These are phyloP conservation scores for Rhinopithecus roxellana DNA, from an alignment of 2,113 vertebrate genomes.

Conservation along the genomic window DNA sequence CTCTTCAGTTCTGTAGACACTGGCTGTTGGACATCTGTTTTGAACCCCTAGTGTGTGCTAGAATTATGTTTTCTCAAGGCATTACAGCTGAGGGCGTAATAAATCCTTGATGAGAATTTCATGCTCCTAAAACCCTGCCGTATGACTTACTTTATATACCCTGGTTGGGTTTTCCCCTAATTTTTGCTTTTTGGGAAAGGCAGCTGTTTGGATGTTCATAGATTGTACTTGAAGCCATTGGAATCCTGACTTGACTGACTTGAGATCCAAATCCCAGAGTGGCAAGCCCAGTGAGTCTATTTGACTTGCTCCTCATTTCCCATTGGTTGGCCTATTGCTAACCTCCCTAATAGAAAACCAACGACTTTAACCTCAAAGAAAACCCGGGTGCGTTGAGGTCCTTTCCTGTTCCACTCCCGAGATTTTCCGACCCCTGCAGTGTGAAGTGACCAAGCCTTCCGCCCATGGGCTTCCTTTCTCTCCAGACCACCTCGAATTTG, in stretches of 20 bases:
- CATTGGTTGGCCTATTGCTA: neutral
- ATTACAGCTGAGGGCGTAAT: slow-evolving; percentile 69
- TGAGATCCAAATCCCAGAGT: neutral
- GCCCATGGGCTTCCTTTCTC: neutral
- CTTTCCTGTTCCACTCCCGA: neutral
- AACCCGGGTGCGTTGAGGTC: neutral
- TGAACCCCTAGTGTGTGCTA: slow-evolving; percentile 27
- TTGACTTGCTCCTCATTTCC: neutral
- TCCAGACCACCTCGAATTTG: neutral
- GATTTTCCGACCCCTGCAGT: neutral
- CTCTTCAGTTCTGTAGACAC: neutral
- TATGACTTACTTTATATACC: slow-evolving; percentile 60
- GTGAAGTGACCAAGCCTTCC: neutral
- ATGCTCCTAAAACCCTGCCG: slow-evolving; percentile 44
- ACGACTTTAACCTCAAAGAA: neutral
- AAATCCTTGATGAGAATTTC: slow-evolving; percentile 73
- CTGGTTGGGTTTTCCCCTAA: slow-evolving; percentile 60
- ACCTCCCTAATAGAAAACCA: neutral
- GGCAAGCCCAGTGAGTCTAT: neutral
- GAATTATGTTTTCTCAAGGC: slow-evolving; percentile 65
- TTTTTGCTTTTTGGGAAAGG: slow-evolving; percentile 59
- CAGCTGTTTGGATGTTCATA: slow-evolving; percentile 52
- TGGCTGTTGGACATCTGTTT: slow-evolving; percentile 59
- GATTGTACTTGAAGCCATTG: slow-evolving; percentile 3
- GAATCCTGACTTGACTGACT: neutral